Percentiles rank a stretch among this genome's conserved stretches.
Evolutionary conservation across 2,888 invertebrate species (phyloP).

Genomic region (Temnothorax unifasciatus): DNA sequence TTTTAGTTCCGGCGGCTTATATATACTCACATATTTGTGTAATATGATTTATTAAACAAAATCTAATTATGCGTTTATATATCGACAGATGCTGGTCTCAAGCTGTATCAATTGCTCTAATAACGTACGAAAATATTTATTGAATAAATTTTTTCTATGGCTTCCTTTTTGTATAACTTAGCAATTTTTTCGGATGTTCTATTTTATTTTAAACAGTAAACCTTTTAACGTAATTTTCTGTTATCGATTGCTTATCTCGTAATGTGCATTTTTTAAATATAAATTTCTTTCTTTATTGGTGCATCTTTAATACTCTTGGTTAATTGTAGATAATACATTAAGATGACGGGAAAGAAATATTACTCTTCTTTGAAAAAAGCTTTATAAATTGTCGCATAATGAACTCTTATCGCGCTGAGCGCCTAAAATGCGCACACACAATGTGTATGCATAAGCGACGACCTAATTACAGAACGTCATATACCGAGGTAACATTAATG

Average conservation of each 20-base stretch:
- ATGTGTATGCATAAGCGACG: constrained; percentile 64
- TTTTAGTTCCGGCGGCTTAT: background rate
- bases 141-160: background rate
- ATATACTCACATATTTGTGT: background rate
- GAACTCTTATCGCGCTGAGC: constrained; percentile 16
- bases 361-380: background rate
- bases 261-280: background rate
- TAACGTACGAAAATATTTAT: background rate
- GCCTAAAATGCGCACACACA: constrained; percentile 57
- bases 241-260: background rate
- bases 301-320: background rate
- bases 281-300: background rate
- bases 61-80: background rate
- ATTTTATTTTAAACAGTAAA: background rate
- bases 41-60: background rate
- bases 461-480: constrained; percentile 72
- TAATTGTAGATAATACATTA: constrained; percentile 11
- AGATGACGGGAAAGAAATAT: background rate
- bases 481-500: constrained; percentile 69
- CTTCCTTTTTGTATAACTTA: background rate
- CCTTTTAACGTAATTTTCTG: background rate
- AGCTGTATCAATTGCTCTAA: background rate
- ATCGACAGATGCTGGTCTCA: background rate
- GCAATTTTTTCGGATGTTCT: background rate
- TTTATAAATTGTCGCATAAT: constrained; percentile 18